Percentiles rank a stretch among this genome's conserved stretches.
Evolutionary conservation across 2,113 vertebrate genomes (phyloP).

Genomic region (Macaca mulatta): DNA sequence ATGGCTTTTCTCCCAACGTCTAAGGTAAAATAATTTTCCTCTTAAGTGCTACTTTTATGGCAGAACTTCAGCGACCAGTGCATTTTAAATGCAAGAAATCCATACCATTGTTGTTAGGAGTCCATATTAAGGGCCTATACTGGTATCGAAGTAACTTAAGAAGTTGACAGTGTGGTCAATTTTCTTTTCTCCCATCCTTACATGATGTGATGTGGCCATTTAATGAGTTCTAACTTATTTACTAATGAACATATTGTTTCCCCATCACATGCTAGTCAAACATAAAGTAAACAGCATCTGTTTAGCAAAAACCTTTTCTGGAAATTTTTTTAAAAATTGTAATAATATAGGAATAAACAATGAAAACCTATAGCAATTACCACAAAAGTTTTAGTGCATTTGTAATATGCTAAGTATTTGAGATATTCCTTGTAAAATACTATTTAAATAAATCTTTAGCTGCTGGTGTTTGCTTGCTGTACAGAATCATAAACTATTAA

Average conservation of each 20-base stretch:
- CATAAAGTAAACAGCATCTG: neutral
- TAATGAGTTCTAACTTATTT: neutral
- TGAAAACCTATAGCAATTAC: neutral
- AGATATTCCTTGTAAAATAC: neutral
- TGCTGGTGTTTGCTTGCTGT: neutral
- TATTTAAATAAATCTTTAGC: neutral
- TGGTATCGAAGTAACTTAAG: neutral
- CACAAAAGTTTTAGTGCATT: neutral
- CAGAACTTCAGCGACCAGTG: neutral
- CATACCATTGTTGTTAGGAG: neutral
- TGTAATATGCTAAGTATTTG: neutral
- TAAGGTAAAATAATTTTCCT: neutral
- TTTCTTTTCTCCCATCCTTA: neutral
- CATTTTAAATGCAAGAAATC: neutral
- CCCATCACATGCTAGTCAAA: neutral
- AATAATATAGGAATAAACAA: neutral
- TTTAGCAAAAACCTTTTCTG: neutral
- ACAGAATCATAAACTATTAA: slow-evolving; percentile 13
- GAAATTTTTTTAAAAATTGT: accelerated
- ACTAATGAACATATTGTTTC: neutral
- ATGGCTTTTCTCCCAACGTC: neutral
- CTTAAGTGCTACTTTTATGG: neutral
- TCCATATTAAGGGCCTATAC: neutral
- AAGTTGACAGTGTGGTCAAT: neutral
- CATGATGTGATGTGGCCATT: neutral